Evolutionary conservation across 2,797 vertebrate species (phyloP), one percentile per base, ranked within the genome.

Genomic region (Trachurus trachurus): DNA sequence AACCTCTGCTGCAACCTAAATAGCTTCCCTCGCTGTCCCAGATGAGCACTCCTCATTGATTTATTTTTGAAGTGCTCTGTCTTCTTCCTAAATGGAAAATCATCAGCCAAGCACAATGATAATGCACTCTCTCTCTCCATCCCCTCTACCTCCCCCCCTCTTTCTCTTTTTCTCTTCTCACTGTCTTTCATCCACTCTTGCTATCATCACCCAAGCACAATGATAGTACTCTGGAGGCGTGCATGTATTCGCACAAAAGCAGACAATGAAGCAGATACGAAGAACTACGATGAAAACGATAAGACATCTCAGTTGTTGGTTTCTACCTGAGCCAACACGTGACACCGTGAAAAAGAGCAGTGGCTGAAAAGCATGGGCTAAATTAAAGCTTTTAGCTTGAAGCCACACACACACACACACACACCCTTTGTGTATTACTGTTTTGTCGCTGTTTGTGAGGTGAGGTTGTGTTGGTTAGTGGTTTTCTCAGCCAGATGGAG

Each of bases 401-500:
- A 69, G 60, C 26, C 39, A 45, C n/a, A 47, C 54, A 37, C 34
- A 47, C 9, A 39, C 39, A 45, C 17, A 47, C 54, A 37, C 34
- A 47, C 9, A 39, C 47, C 54, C 37, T 53, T 59, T 67, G 75
- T 47, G 59, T 50, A 44, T 71, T 39, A 6, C 66, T 17, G 64
- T 44, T 66, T 60, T 61, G 53, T 77, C 1, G 6, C 29, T 54
- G 54, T 83, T 76, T 73, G 42, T 42, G 71, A 65, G 37, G 40
- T 59, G 66, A 68, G 59, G 69, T 63, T 76, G 66, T 69, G 69
- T 74, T 74, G 49, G 65, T 86, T 72, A 74, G 57, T 77, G 75
- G 67, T 66, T 87, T 87, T 81, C 67, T 73, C 34, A 78, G 78
- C 63, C 87, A 89, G 88, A 89, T 88, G 86, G 84, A 86, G 78